Base-by-base conservation (phyloP, 2,888 invertebrate genomes). In the Uloborus plumipes region DNA sequence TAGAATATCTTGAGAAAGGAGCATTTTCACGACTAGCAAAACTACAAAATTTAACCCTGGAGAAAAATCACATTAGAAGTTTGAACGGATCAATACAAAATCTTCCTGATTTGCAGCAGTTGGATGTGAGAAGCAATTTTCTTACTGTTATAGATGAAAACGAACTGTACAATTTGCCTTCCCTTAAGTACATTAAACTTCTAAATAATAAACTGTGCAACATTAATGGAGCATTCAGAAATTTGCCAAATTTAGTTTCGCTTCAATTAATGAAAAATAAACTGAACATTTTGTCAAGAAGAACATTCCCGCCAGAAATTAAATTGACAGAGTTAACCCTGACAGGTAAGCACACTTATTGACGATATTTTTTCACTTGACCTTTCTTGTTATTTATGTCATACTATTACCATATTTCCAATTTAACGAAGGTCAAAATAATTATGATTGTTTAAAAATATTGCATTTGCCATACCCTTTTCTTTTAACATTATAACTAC, bases 251-350 rank as follows among this genome's bases (percentile, higher is more conserved):
- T 15, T 61, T 76, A 26, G 14, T 13, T 22, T 31, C n/a, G 13
- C 9, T 76, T 22, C 47, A 61, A 0, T 15, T 76, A 11, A 53
- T 2, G 13, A 9, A 31, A 2, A 77, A 77, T 15, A 70, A 16
- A 6, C 26, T 77, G 31, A 58, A 18, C 15, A 77, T 70, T 13
- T 47, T 77, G n/a, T 49, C 70, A 14, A 70, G 70, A 20, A 70
- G 49, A n/a, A n/a, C 77, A 14, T 77, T 77, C 53, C 70, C 77
- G n/a, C 18, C 55, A 18, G n/a, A 18, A 55, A 55, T n/a, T 18
- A 55, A 18, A 18, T n/a, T 55, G 55, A n/a, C 2, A 55, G n/a
- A 55, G 4, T 55, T 55, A 55, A n/a, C n/a, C 16, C 9, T 55
- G 18, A 18, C 55, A 55, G 18, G 55, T 55, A 55, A 55, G 39